Percentiles rank a stretch among this genome's conserved stretches.
Evolutionary conservation across 2,888 invertebrate genomes (phyloP).

Genomic region (Chrysotoxum bicinctum): DNA sequence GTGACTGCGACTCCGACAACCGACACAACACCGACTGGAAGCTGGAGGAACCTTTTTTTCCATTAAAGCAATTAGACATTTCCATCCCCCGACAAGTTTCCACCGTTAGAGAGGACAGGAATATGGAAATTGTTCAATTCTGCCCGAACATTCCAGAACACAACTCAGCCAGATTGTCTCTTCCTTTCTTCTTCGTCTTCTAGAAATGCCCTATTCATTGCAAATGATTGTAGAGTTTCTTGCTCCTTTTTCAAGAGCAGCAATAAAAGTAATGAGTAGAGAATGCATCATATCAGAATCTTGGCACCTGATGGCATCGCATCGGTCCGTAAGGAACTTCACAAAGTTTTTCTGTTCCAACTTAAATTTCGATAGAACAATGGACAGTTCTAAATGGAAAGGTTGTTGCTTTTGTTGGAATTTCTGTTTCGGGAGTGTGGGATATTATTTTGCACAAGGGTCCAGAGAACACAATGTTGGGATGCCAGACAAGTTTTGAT

Average conservation of each 20-base stretch:
- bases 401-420: conserved; percentile 19
- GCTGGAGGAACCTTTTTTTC: conserved; percentile 41
- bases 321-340: conserved; percentile 2
- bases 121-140: conserved; percentile 32
- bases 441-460: background rate
- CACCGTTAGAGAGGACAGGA: background rate
- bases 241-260: conserved; percentile 39
- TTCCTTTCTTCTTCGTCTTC: background rate
- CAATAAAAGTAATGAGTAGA: conserved; percentile 32
- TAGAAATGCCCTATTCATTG: background rate
- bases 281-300: conserved; percentile 45
- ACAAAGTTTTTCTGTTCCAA: background rate
- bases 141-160: conserved; percentile 41
- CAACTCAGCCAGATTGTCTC: background rate
- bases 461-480: background rate
- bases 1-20: conserved; percentile 10
- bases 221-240: conserved; percentile 1
- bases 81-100: conserved; percentile 5
- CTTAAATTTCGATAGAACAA: conserved; percentile 24
- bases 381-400: conserved; percentile 8
- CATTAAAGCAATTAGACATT: conserved; percentile 68
- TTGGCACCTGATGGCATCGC: conserved; percentile 45
- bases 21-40: conserved; percentile 19
- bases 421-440: background rate
- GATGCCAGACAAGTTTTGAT: conserved; percentile 42